Evolutionary conservation across 2,113 vertebrate genomes (phyloP), one percentile per base, ranked within the genome.

Genomic region (Sebastes fasciatus): DNA sequence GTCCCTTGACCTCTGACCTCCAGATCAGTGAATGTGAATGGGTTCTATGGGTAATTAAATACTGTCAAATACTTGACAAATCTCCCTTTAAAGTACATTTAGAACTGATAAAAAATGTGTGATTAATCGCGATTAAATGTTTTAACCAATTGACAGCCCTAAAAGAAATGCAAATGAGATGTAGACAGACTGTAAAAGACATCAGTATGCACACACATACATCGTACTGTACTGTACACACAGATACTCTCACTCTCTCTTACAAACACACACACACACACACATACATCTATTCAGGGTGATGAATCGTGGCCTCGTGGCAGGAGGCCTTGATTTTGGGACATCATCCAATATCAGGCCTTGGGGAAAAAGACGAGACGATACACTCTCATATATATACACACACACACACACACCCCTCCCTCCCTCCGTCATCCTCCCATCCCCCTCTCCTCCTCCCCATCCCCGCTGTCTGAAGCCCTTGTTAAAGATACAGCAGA

Each of bases 291-390:
- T 79, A 72, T 67, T 85, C 67, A 67, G 74, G 55, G 86, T 93
- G 92, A 94, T 93, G 88, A 90, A 95, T 85, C 73, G 65, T 68
- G 79, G 84, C 82, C 80, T 80, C 9, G 62, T 89, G 78, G 86
- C 80, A 89, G 72, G 72, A 88, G 87, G 84, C 88, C 91, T 92
- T 91, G 90, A 87, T 90, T 93, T 92, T 83, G 84, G 89, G 84
- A 90, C 86, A 93, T 88, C 83, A 88, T 91, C 92, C 91, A 92
- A 85, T 94, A 92, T 91, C 90, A 92, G 86, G 80, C 93, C 91
- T 92, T 91, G 88, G 84, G 82, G 85, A n/a, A 80, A 82, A 92
- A 89, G 71, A 85, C 57, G 70, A 84, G 14, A 72, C 34, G n/a
- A 81, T 76, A 63, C 34, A 63, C 65, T 61, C 19, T 55, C 67